Evolutionary conservation across 2,888 invertebrate species (phyloP).

Genomic region (Kuschelorhynchus macadamiae): DNA sequence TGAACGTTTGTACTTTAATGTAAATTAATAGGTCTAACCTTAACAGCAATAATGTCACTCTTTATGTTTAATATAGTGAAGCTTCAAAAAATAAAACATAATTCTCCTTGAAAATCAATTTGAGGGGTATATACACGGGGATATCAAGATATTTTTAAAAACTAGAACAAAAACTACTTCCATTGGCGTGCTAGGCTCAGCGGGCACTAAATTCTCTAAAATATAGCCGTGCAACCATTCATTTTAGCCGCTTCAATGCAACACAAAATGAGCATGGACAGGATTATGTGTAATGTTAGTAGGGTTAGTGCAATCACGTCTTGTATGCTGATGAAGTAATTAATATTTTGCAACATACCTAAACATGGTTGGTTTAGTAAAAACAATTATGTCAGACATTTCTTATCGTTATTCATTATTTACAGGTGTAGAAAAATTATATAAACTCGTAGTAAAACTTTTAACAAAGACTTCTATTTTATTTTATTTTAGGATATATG

Average conservation of each 20-base stretch:
- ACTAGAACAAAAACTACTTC: slow-evolving; percentile 1
- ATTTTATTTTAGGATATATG: no score
- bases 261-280: slow-evolving; percentile 29
- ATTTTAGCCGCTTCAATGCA: slow-evolving; percentile 34
- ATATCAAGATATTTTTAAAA: no score
- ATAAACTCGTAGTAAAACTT: no score
- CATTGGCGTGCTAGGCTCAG: slow-evolving; percentile 45
- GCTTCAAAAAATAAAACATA: not conserved
- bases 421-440: no score
- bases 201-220: slow-evolving; percentile 42
- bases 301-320: slow-evolving; percentile 22
- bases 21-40: no score
- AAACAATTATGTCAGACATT: not conserved
- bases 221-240: slow-evolving; percentile 51
- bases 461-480: no score
- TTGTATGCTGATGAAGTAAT: not conserved
- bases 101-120: not conserved
- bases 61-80: not conserved
- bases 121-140: not conserved
- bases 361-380: no score
- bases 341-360: slow-evolving; percentile 14
- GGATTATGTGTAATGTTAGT: slow-evolving; percentile 28
- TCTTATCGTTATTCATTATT: no score
- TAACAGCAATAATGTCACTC: not conserved
- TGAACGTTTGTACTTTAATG: no score